phyloP scores from a whole-genome alignment of 2,888 invertebrate genomes.

The Caenorhabditis angaria region DNA sequence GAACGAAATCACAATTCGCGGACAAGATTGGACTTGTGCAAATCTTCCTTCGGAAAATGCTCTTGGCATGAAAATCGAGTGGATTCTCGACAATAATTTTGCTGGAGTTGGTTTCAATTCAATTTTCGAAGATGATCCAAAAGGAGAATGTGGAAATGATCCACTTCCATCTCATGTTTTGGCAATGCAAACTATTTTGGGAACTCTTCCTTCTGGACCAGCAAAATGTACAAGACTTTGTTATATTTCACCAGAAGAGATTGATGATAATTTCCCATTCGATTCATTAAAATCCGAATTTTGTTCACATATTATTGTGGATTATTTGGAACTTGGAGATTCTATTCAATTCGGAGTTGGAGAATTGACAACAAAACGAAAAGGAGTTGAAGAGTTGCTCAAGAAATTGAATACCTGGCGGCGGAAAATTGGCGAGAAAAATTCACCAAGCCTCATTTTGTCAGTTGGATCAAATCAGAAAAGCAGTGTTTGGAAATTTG shows the following conservation, averaged over 20 bases:
- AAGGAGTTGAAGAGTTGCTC: conserved; percentile 8
- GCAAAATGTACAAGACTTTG: conserved; percentile 34
- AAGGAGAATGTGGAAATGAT: conserved; percentile 21
- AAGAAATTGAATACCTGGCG: conserved; percentile 26
- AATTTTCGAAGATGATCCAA: conserved; percentile 26
- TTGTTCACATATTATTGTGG: conserved; percentile 34
- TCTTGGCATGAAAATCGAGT: conserved; percentile 35
- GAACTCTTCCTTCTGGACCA: conserved; percentile 11
- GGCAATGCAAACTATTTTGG: neutral
- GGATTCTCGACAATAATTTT: conserved; percentile 24
- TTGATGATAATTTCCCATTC: conserved; percentile 27
- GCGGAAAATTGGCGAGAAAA: conserved; percentile 13
- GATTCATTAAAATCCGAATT: conserved; percentile 27
- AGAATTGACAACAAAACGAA: too few species aligned
- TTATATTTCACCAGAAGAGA: conserved; percentile 24
- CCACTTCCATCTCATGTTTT: conserved; percentile 33
- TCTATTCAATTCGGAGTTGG: too few species aligned
- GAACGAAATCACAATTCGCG: conserved; percentile 33
- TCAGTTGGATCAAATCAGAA: conserved; percentile 24
- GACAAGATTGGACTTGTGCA: conserved; percentile 25
- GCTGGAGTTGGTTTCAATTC: conserved; percentile 31
- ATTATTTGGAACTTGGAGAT: conserved; percentile 31
- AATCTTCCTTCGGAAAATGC: conserved; percentile 26
- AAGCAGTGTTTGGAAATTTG: conserved; percentile 19
- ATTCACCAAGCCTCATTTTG: conserved; percentile 19